phyloP scores from a whole-genome alignment of 1,140 invertebrate genomes.

The Augochlora pura region DNA sequence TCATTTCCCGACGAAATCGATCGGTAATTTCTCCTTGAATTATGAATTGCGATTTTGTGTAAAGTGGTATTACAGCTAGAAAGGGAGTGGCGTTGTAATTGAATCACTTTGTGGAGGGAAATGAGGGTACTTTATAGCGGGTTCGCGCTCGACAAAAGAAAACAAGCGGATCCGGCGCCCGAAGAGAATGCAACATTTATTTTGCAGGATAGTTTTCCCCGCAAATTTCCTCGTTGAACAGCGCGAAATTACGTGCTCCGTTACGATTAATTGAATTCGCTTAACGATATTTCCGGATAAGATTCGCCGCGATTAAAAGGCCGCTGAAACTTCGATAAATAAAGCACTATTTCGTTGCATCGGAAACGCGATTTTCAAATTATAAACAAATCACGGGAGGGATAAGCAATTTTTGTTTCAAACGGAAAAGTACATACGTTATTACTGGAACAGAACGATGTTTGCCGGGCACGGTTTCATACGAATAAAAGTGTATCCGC shows the following conservation, averaged over 20 bases:
- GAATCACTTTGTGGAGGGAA: constrained; percentile 35
- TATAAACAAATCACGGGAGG: background rate
- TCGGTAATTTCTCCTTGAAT: constrained; percentile 30
- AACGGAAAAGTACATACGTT: background rate
- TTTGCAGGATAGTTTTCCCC: background rate
- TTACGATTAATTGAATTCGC: background rate
- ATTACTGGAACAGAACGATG: no score
- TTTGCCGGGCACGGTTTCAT: no score
- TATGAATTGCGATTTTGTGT: constrained; percentile 39
- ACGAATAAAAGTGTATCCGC: no score
- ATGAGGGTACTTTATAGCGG: constrained; percentile 31
- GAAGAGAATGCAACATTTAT: constrained; percentile 14
- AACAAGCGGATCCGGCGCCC: background rate
- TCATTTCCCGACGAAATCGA: constrained; percentile 31
- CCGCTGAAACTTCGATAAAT: background rate
- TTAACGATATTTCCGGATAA: background rate
- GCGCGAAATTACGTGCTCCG: background rate
- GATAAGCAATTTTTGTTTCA: background rate
- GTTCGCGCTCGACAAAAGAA: constrained; percentile 22
- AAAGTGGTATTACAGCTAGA: constrained; percentile 27
- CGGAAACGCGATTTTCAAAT: background rate
- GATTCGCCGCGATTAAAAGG: constrained; percentile 6
- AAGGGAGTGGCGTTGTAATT: constrained; percentile 16
- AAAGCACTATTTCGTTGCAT: background rate
- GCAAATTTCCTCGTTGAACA: background rate